Conservation (phyloP, 2,113 vertebrate species). For the Oreochromis niloticus region DNA sequence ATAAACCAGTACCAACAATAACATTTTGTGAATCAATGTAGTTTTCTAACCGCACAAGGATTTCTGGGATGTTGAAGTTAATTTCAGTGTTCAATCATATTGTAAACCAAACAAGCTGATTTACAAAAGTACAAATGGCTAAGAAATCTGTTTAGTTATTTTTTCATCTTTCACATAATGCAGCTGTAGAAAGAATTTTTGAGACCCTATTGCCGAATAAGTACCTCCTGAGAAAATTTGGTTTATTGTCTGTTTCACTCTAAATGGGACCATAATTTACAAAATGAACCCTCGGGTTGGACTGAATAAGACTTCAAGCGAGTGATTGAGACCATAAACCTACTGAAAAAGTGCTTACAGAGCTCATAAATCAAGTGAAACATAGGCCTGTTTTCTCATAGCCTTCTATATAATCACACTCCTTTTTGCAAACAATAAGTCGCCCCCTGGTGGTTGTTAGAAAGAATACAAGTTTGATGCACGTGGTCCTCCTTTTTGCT, state of each 20-base stretch:
- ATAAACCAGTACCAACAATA: not conserved
- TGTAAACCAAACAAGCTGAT: not conserved
- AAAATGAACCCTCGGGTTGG: not conserved
- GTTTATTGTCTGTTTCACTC: not conserved
- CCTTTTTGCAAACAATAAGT: not conserved
- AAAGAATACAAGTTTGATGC: not conserved
- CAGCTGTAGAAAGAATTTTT: not conserved
- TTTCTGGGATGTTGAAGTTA: not conserved
- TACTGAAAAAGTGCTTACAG: not conserved
- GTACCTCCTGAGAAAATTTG: not conserved
- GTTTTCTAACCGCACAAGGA: not conserved
- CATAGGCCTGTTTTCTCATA: not conserved
- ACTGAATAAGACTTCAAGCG: not conserved
- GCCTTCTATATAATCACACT: not conserved
- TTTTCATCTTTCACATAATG: not conserved
- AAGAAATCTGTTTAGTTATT: not conserved
- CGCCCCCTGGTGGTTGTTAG: not conserved
- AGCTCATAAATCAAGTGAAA: not conserved
- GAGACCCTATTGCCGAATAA: not conserved
- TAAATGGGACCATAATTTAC: not conserved
- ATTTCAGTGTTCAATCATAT: not conserved
- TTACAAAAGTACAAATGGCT: not conserved
- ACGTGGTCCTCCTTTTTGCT: not conserved
- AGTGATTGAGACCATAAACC: not conserved
- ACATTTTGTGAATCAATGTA: not conserved